A percentile compares a stretch with the other conserved stretches of the same genome.
phyloP scores from a whole-genome alignment of 1,140 invertebrate species.

The Drosophila micromelanica region DNA sequence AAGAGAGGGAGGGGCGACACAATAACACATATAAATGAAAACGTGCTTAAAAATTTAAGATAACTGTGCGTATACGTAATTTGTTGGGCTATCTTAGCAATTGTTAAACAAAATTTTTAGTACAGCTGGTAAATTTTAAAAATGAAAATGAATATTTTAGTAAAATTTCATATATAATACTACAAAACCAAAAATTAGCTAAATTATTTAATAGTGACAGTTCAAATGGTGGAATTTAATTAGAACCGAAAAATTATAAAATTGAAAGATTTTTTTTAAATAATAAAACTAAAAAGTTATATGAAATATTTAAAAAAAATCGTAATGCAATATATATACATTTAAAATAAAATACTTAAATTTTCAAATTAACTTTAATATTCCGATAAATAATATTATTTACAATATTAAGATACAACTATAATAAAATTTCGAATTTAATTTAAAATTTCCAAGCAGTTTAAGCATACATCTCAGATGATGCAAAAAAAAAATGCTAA shows the following conservation, averaged over 20 bases:
- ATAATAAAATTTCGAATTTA: background rate
- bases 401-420: no score
- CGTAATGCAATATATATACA: no score
- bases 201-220: no score
- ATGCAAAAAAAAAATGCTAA: background rate
- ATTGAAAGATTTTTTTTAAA: no score
- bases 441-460: background rate
- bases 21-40: background rate
- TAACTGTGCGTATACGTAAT: conserved; percentile 25
- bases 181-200: no score
- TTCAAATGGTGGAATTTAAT: background rate
- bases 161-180: background rate
- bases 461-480: conserved; percentile 9
- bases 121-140: no score
- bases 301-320: no score
- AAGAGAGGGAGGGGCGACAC: background rate
- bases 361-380: background rate
- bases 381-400: no score
- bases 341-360: background rate
- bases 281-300: no score
- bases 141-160: background rate
- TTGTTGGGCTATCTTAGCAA: background rate
- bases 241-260: no score
- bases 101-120: no score
- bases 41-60: conserved; percentile 3